A percentile compares a stretch with the other conserved stretches of the same genome.
These are phyloP conservation scores for Gallinago jamesoni DNA, from an alignment of 2,113 vertebrate genomes.

Conservation along the genomic window DNA sequence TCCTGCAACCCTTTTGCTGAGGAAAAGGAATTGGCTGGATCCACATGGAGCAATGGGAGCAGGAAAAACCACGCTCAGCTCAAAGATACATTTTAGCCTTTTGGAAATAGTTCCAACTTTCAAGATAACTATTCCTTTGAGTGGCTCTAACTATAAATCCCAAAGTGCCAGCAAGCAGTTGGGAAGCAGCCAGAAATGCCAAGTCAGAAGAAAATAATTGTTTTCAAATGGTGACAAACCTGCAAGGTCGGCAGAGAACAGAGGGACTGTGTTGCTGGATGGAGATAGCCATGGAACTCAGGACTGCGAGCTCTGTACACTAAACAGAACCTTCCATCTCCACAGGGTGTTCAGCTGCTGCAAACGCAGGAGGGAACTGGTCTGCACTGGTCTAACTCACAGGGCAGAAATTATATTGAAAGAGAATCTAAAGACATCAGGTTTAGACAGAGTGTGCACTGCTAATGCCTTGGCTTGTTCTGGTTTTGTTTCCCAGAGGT, in stretches of 20 bases:
- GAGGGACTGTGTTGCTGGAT: background rate
- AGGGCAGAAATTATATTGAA: background rate
- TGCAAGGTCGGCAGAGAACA: constrained; percentile 12
- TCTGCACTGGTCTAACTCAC: constrained; percentile 37
- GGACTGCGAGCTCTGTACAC: background rate
- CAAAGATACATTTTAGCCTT: background rate
- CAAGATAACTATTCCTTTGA: constrained; percentile 42
- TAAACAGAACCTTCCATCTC: constrained; percentile 30
- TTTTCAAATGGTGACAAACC: constrained; percentile 64
- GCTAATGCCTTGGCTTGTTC: background rate
- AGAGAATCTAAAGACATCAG: background rate
- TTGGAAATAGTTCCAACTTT: constrained; percentile 11
- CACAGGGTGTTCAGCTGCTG: background rate
- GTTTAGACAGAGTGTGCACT: background rate
- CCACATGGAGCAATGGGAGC: background rate
- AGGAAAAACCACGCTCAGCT: background rate
- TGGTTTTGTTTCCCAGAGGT: background rate
- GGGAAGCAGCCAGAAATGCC: constrained; percentile 39
- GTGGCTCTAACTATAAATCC: background rate
- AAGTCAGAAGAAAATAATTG: constrained; percentile 36
- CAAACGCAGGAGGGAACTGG: background rate
- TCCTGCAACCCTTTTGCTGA: background rate
- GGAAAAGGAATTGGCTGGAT: background rate
- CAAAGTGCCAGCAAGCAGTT: background rate
- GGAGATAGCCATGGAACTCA: background rate